Base-by-base conservation (phyloP, 2,113 vertebrate genomes). In the Podarcis raffonei region DNA sequence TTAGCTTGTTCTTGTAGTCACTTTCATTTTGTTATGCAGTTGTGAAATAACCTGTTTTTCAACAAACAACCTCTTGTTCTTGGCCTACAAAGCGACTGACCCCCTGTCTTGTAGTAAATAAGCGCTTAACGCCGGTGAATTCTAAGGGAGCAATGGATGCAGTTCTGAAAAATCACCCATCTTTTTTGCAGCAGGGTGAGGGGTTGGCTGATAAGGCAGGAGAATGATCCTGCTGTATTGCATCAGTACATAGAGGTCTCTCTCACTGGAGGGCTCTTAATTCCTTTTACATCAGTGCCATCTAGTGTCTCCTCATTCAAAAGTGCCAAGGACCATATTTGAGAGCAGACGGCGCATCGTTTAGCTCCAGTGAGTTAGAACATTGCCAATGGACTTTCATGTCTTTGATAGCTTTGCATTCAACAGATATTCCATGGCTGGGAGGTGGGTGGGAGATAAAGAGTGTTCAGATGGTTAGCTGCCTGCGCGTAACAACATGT, bases 271-370 rank as follows among this genome's bases (percentile, higher is more conserved):
- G 0, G 15, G 0, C 12, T 65, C 2, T 1, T 11, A 3, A 96
- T 97, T 94, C 75, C 94, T 96, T 95, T 94, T 94, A 90, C 91
- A 93, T 35, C 91, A 83, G 80, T 94, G 95, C 96, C 97, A 96
- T 94, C 97, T 94, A 78, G 95, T 86, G 97, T 16, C 39, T 2
- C 15, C 12, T 25, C n/a, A 3, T 11, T 30, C 65, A 35, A 78
- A 62, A 59, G 30, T 20, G 0, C 3, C 35, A 6, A 74, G 13
- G 42, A 11, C 2, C 2, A 1, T 1, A 5, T 9, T 35, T 9
- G 7, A 1, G 3, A 66, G 15, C 16, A 35, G 27, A 0, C 27
- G 11, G 16, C 27, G 0, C 69, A 0, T 4, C 39, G 15, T 25
- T 65, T 66, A 1, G 16, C 82, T 35, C 57, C 75, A 9, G 4